Percentiles rank a stretch among this genome's conserved stretches.
These are phyloP conservation scores for Pseudobourletiella spinata DNA, from an alignment of 1,140 invertebrate species.

Conservation along the genomic window DNA sequence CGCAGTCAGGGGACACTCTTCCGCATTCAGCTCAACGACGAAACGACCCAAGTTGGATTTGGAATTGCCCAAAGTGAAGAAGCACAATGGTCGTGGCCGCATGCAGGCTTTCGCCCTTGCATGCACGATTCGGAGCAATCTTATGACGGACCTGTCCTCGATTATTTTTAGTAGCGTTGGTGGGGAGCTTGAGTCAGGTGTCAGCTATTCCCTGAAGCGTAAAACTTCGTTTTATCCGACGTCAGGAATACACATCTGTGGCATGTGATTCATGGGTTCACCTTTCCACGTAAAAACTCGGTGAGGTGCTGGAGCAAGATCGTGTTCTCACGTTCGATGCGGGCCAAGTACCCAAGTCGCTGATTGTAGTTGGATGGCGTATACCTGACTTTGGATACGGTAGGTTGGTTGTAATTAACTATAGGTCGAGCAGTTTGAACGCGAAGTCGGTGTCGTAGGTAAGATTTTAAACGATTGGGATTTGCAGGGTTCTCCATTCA, in stretches of 20 bases:
- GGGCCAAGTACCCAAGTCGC: slow-evolving; percentile 8
- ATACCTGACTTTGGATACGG: background rate
- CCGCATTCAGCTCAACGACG: slow-evolving; percentile 74
- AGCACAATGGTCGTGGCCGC: slow-evolving; percentile 7
- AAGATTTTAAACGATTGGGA: background rate
- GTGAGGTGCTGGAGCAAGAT: slow-evolving; percentile 25
- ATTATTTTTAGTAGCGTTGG: no score
- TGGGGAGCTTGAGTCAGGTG: no score
- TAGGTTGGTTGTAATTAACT: slow-evolving; percentile 18
- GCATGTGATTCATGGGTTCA: no score
- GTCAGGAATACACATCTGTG: no score
- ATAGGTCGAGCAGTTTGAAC: slow-evolving; percentile 16
- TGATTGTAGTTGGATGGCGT: slow-evolving; percentile 10
- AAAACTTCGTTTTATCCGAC: no score
- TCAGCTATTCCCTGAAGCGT: no score
- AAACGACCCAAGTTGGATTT: slow-evolving; percentile 68
- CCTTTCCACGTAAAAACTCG: no score
- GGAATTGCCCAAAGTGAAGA: slow-evolving; percentile 15
- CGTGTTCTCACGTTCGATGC: slow-evolving; percentile 33
- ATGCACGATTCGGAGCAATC: no score
- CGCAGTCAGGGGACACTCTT: slow-evolving; percentile 90
- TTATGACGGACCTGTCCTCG: no score
- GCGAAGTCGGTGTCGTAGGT: slow-evolving; percentile 15
- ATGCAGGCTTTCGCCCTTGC: slow-evolving; percentile 2
- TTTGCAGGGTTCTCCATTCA: background rate